phyloP scores from a whole-genome alignment of 2,797 vertebrate genomes.

The Phalanger gymnotis region DNA sequence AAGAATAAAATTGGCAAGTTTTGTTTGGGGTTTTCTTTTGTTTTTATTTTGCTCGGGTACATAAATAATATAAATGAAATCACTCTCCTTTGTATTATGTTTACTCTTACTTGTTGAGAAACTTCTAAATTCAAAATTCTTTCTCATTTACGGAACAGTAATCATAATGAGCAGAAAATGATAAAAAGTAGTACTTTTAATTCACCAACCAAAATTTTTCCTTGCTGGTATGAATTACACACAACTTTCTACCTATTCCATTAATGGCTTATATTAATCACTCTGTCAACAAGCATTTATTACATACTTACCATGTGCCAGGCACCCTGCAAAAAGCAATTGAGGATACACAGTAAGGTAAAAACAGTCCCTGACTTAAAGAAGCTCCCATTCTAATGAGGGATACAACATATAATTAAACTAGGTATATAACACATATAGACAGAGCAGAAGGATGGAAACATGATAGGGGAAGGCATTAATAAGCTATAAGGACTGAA shows the following conservation, averaged over 20 bases:
- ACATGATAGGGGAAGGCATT: background rate
- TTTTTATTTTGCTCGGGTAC: conserved; percentile 43
- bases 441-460: background rate
- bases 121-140: conserved; percentile 58
- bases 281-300: background rate
- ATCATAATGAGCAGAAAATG: conserved; percentile 47
- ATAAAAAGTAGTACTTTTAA: conserved; percentile 69
- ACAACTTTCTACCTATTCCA: conserved; percentile 39
- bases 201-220: conserved; percentile 55
- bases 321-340: background rate
- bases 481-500: background rate
- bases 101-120: conserved; percentile 69
- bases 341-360: background rate
- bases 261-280: background rate
- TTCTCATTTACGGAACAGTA: conserved; percentile 68
- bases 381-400: background rate
- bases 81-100: conserved; percentile 55
- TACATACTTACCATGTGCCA: background rate
- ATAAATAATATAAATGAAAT: conserved; percentile 64
- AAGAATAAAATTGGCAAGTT: conserved; percentile 73
- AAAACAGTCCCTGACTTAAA: background rate
- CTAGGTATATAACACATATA: background rate
- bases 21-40: conserved; percentile 13
- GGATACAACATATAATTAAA: background rate
- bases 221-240: conserved; percentile 46